Conservation (phyloP, 64 coral and sea anemone genomes). For the Montipora foliosa region DNA sequence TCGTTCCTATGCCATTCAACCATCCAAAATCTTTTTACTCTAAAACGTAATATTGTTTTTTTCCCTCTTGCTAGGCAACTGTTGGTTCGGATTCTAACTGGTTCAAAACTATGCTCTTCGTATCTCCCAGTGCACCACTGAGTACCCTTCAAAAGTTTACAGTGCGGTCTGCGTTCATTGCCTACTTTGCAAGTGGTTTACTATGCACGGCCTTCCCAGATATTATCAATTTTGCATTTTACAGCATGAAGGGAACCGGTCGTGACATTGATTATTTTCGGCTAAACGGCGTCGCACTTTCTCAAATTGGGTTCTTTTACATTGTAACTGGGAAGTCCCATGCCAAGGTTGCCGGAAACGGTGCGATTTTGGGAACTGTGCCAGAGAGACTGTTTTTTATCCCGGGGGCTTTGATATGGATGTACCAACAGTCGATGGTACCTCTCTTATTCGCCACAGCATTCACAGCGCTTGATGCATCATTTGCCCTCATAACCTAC, state of each 20-base stretch:
- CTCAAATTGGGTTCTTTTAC: slow-evolving; percentile 50
- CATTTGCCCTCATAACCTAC: slow-evolving; percentile 37
- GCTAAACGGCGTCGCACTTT: not conserved
- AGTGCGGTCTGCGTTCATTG: not conserved
- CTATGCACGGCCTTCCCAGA: not conserved
- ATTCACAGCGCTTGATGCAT: not conserved
- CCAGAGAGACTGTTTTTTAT: slow-evolving; percentile 43
- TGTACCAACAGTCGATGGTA: slow-evolving; percentile 14
- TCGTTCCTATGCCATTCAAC: no score
- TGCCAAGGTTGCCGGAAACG: slow-evolving; percentile 5
- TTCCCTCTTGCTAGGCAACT: not conserved
- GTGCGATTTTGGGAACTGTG: slow-evolving; percentile 35
- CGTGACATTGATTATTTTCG: not conserved
- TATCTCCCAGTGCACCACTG: not conserved
- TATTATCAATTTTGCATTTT: not conserved
- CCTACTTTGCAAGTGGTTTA: not conserved
- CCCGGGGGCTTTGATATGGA: not conserved
- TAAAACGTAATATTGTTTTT: not conserved
- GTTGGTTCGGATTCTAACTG: not conserved
- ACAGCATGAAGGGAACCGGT: slow-evolving; percentile 9
- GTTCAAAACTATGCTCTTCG: slow-evolving; percentile 38
- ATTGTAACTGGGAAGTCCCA: not conserved
- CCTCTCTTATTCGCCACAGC: not conserved
- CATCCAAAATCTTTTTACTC: no score
- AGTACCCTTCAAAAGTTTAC: not conserved